Evolutionary conservation across 2,113 vertebrate species (phyloP).

Genomic region (Sula dactylatra): DNA sequence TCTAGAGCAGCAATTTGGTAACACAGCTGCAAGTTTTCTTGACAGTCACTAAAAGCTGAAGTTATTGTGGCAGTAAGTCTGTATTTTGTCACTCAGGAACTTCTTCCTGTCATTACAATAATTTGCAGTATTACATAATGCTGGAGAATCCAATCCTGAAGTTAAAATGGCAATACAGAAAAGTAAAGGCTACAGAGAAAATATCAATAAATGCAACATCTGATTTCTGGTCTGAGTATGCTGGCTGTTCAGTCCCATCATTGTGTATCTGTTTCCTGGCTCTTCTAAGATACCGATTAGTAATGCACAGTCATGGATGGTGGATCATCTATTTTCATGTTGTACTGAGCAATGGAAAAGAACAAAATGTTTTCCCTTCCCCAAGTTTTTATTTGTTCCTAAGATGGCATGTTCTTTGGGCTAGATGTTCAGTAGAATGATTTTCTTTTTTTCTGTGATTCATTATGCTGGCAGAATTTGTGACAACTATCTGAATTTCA

Average conservation of each 20-base stretch:
- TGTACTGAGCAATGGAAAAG: background rate
- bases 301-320: background rate
- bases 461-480: background rate
- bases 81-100: background rate
- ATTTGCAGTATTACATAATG: background rate
- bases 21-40: background rate
- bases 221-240: background rate
- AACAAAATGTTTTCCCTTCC: background rate
- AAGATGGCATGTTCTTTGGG: background rate
- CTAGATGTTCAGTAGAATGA: background rate
- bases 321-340: background rate
- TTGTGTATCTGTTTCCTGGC: background rate
- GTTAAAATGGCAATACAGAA: background rate
- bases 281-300: background rate
- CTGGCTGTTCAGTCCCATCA: background rate
- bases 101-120: background rate
- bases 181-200: background rate
- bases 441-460: background rate
- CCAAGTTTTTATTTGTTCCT: background rate
- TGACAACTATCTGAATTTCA: background rate
- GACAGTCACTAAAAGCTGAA: background rate
- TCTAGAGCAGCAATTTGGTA: background rate
- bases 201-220: background rate
- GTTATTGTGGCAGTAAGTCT: background rate
- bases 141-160: background rate